Percentiles rank a stretch among this genome's conserved stretches.
phyloP scores from a whole-genome alignment of 2,888 invertebrate species.

The Polydrusus tereticollis region DNA sequence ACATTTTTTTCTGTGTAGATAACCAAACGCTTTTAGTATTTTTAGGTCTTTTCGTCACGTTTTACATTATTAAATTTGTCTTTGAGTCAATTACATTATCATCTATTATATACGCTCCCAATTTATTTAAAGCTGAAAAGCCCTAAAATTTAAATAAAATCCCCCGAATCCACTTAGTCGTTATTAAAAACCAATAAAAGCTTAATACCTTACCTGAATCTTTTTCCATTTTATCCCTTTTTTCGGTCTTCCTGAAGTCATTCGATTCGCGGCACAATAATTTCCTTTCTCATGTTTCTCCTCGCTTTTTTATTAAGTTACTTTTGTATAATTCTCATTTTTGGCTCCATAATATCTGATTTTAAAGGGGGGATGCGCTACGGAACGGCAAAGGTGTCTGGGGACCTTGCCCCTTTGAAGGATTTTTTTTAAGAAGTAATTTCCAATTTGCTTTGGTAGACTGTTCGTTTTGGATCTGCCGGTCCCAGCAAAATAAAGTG shows the following conservation, averaged over 20 bases:
- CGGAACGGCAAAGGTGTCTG: too few species aligned
- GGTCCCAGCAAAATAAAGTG: not conserved
- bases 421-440: constrained; percentile 6
- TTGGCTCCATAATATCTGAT: constrained; percentile 38
- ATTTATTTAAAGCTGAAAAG: not conserved
- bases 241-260: constrained; percentile 29
- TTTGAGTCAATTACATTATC: not conserved
- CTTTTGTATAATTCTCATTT: constrained; percentile 37
- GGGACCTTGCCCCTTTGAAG: not conserved
- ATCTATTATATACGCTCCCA: not conserved
- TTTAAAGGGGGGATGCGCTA: constrained; percentile 15
- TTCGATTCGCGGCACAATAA: constrained; percentile 42
- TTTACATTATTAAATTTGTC: too few species aligned
- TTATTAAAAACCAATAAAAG: constrained; percentile 25
- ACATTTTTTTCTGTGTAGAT: too few species aligned
- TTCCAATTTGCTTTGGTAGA: not conserved
- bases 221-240: constrained; percentile 55
- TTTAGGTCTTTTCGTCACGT: too few species aligned
- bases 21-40: too few species aligned
- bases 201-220: constrained; percentile 59
- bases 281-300: constrained; percentile 40
- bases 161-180: constrained; percentile 7
- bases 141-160: constrained; percentile 2
- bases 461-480: not conserved
- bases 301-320: constrained; percentile 39